Evolutionary conservation across 2,888 invertebrate genomes (phyloP), one percentile per base, ranked within the genome.

Genomic region (Ophion costatus): DNA sequence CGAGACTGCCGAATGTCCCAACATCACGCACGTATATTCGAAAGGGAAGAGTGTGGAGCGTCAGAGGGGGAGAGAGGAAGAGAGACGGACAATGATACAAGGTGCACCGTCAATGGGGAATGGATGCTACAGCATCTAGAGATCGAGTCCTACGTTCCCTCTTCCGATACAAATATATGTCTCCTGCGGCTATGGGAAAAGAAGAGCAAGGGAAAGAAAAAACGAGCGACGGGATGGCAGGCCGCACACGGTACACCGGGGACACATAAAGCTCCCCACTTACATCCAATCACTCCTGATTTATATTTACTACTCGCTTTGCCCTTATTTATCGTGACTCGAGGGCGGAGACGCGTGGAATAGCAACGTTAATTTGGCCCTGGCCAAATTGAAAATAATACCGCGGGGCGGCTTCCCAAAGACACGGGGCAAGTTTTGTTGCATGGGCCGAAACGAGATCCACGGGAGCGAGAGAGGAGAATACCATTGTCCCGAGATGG

Each of bases 211-310:
- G 9, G 67, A n/a, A 67, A 45, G 6, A 45, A 17, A 33, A 17
- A 64, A 56, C 20, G 51, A 67, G 24, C 87, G 84, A 88, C 90
- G 89, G 89, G 88, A 91, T 90, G 91, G 90, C 45, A 91, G 91
- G 91, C 93, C 92, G 88, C 92, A 93, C 93, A 93, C 92, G 92
- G 93, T 91, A 91, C 93, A 90, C 93, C 91, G 91, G 93, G 93
- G 93, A 93, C 93, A 92, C 93, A 93, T 93, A 93, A 93, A 93
- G 91, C 91, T 92, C 93, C 93, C 93, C 92, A 91, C 93, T 93
- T 93, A 93, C 93, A 93, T 93, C 93, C 93, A 93, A 93, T 93
- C 93, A 92, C 93, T 93, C 93, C 93, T 93, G 93, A 93, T 93
- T 93, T 93, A 93, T 93, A 93, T 93, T 93, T 93, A 93, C 93